Base-by-base conservation (phyloP, 1,140 invertebrate genomes). In the Diorhabda carinulata region DNA sequence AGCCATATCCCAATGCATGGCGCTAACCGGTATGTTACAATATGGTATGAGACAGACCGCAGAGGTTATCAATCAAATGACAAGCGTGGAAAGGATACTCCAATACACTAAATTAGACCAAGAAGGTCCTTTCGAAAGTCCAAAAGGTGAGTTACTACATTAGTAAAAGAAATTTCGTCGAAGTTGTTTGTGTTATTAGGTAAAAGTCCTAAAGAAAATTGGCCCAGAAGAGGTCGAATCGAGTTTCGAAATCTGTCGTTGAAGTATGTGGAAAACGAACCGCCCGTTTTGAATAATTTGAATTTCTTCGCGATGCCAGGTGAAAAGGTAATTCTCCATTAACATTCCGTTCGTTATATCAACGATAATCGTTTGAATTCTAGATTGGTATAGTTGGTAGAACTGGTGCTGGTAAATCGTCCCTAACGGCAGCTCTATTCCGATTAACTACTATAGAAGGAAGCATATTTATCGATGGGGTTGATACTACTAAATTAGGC, bases 41-140 rank as follows among this genome's bases (percentile, higher is more conserved):
- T 90, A 91, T 82, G 92, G 92, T 7, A 90, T 96, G 65, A 85
- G 92, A 61, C 92, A 95, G 79, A 87, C 88, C 8, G 89, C 92
- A 0, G 93, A 96, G 81, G 88, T 92, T 2, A 86, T 96, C 73
- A 91, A 90, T 67, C 87, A 94, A 77, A 92, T 96, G 88, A 93
- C 92, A 0, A 90, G 91, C 43, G 91, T 94, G 1, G 92, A 94
- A 80, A 84, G 92, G 72, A 85, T 94, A 6, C 70, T 92, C 5
- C 88, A 94, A 72, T 95, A 94, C 75, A 89, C 87, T 0, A 82
- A 87, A 61, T 77, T 94, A 3, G 86, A 89, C 0, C 81, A 82
- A 56, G 90, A 91, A 81, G 79, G 76, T 40, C 74, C 80, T 0
- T 74, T 85, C 61, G 74, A 77, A 10, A 80, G 82, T 3, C 10